Evolutionary conservation across 1,140 invertebrate species (phyloP).

Genomic region (Scaptodrosophila lebanonensis): DNA sequence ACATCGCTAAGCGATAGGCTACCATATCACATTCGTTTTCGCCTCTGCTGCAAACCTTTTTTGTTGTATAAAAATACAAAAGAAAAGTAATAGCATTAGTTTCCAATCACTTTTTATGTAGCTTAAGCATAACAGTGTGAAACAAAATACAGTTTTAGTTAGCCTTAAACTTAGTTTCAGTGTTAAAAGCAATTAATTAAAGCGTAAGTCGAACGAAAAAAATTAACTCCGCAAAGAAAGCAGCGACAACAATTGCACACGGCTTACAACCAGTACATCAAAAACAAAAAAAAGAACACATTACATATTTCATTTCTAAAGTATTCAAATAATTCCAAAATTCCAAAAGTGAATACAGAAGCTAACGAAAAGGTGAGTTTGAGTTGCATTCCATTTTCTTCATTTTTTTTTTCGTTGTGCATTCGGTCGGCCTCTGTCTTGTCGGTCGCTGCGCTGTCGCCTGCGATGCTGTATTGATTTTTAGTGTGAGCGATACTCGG

Average conservation of each 20-base stretch:
- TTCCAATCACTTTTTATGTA: slow-evolving; percentile 18
- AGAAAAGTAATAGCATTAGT: slow-evolving; percentile 43
- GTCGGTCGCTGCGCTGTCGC: too few relatives aligned
- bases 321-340: too few relatives aligned
- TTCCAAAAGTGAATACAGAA: too few relatives aligned
- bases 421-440: slow-evolving; percentile 33
- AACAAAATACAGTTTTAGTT: slow-evolving; percentile 64
- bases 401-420: slow-evolving; percentile 38
- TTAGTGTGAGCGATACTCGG: slow-evolving; percentile 19
- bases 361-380: slow-evolving; percentile 32
- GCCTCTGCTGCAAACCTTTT: slow-evolving; percentile 43
- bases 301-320: too few relatives aligned
- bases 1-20: too few relatives aligned
- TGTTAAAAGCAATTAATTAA: slow-evolving; percentile 48
- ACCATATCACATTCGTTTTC: too few relatives aligned
- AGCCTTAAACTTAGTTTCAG: slow-evolving; percentile 63
- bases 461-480: slow-evolving; percentile 73
- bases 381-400: slow-evolving; percentile 10
- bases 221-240: slow-evolving; percentile 23
- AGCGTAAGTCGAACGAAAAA: slow-evolving; percentile 38
- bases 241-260: too few relatives aligned
- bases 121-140: slow-evolving; percentile 37
- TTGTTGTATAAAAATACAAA: slow-evolving; percentile 43
- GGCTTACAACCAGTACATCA: too few relatives aligned
- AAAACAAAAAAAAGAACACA: slow-evolving; percentile 28